Conservation (phyloP, 1,140 invertebrate species). For the Conus betulinus region DNA sequence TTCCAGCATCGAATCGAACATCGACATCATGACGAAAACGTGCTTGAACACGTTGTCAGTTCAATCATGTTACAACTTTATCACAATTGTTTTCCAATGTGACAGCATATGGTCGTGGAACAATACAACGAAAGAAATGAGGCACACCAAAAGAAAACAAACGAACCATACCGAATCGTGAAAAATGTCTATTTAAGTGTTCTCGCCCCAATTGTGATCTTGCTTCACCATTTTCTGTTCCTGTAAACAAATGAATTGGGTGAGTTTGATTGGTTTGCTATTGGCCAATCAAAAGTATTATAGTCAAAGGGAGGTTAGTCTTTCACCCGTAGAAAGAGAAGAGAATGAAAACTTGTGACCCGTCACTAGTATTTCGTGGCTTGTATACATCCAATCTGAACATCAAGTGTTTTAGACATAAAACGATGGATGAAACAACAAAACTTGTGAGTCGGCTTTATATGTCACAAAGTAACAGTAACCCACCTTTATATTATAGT, state of each 20-base stretch:
- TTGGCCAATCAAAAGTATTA: not conserved
- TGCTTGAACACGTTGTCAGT: not conserved
- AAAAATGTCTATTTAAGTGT: not conserved
- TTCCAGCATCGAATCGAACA: too few species aligned
- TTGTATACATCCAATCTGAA: too few species aligned
- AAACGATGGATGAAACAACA: too few species aligned
- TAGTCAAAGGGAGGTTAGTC: not conserved
- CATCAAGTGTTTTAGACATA: too few species aligned
- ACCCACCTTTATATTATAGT: too few species aligned
- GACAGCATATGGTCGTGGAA: not conserved
- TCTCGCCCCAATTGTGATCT: not conserved
- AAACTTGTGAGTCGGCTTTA: too few species aligned
- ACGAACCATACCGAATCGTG: not conserved
- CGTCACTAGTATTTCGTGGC: too few species aligned
- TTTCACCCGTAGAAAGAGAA: not conserved
- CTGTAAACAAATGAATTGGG: slow-evolving; percentile 8
- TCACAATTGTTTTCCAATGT: not conserved
- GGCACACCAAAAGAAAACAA: not conserved
- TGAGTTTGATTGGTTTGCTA: not conserved
- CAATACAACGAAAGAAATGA: not conserved
- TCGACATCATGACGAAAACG: not conserved
- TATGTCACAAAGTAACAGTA: too few species aligned
- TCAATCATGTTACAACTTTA: not conserved
- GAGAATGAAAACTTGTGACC: not conserved
- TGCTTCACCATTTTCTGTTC: not conserved